A percentile compares a stretch with the other conserved stretches of the same genome.
phyloP scores from a whole-genome alignment of 2,888 invertebrate species.

The Acanthococcus lagerstroemiae region DNA sequence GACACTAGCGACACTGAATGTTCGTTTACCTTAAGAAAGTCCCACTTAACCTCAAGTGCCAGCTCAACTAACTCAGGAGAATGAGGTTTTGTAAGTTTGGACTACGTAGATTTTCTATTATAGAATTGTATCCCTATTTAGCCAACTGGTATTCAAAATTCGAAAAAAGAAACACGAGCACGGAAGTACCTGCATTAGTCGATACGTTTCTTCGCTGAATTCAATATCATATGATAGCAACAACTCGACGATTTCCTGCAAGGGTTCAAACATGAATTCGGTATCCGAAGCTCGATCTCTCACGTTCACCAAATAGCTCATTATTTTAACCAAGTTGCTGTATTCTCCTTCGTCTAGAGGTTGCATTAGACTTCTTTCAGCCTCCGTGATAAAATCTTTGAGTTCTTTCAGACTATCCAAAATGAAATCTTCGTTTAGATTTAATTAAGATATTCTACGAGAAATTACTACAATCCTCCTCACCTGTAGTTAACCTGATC shows the following conservation, averaged over 20 bases:
- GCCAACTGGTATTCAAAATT: neutral
- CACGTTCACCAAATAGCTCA: constrained; percentile 68
- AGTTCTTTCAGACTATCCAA: constrained; percentile 58
- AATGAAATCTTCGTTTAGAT: no score
- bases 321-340: constrained; percentile 67
- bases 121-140: no score
- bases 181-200: constrained; percentile 55
- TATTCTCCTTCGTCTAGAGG: constrained; percentile 76
- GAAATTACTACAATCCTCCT: no score
- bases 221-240: constrained; percentile 77
- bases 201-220: constrained; percentile 62
- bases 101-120: no score
- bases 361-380: constrained; percentile 59
- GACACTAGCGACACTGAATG: no score
- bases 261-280: constrained; percentile 81
- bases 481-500: constrained; percentile 66
- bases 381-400: constrained; percentile 64
- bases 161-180: neutral
- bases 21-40: no score
- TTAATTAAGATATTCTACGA: neutral
- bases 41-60: no score
- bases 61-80: no score
- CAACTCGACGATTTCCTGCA: constrained; percentile 74
- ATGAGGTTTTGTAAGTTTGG: no score
- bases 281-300: constrained; percentile 67